Base-by-base conservation (phyloP, 2,113 vertebrate genomes). In the Spea bombifrons region DNA sequence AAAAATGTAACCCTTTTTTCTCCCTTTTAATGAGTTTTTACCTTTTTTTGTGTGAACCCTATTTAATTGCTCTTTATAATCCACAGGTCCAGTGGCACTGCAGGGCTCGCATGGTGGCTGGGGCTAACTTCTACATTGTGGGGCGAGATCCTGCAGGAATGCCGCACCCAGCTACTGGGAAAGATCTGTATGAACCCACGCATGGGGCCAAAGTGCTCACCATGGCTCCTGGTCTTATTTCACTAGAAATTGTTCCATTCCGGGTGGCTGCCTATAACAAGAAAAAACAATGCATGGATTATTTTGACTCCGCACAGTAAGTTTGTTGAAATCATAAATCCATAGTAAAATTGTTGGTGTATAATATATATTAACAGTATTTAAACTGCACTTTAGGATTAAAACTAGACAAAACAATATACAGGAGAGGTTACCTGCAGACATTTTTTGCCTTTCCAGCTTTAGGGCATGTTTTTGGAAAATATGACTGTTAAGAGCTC, bases 11-110 rank as follows among this genome's bases (percentile, higher is more conserved):
- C n/a, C n/a, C n/a, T n/a, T 30, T 30, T 30, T 30, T 30, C 30
- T 30, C 30, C 30, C 30, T 30, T 30, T 30, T 30, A n/a, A 30
- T 30, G 30, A 30, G 30, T 30, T 30, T 30, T 2, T 30, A 30
- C 30, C 30, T 30, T 5, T 61, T 63, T 63, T 63, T 7, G 59
- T 63, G 17, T 63, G 15, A 63, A n/a, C 0, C 57, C 2, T 52
- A 8, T 75, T 9, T 10, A 64, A 49, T 4, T 47, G 12, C 3
- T 68, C 10, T 76, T 43, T 71, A 4, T 3, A 12, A 17, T 0
- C 74, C 83, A n/a, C 82, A 99, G 97, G 97, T 99, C 81, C 97
- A 99, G 86, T 99, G 97, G 97, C 97, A 99, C 49, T 99, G 97
- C 87, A 92, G 97, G 75, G 92, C 96, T 2, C 92, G 97, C 15